phyloP scores from a whole-genome alignment of 2,113 vertebrate genomes.

The Melanotaenia duboulayi region DNA sequence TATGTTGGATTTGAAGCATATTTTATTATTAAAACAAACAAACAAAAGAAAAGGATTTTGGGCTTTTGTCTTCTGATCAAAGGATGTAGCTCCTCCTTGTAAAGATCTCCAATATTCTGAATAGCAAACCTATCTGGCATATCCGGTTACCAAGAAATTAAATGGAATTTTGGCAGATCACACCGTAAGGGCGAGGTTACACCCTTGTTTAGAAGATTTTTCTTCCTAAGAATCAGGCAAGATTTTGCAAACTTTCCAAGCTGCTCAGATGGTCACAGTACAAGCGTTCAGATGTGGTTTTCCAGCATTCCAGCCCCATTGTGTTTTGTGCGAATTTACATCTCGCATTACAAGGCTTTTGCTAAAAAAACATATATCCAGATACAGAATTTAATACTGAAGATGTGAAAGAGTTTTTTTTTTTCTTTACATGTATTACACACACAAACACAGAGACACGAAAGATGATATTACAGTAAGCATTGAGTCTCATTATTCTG shows the following conservation, averaged over 20 bases:
- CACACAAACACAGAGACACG: neutral
- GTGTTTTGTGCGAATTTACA: neutral
- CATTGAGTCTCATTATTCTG: slow-evolving; percentile 18
- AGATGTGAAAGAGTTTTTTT: neutral
- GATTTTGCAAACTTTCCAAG: slow-evolving; percentile 2
- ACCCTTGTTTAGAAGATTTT: neutral
- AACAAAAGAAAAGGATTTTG: neutral
- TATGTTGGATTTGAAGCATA: neutral
- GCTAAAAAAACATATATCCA: neutral
- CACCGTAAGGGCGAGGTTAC: neutral
- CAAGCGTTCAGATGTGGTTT: slow-evolving; percentile 12
- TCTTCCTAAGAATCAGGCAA: neutral
- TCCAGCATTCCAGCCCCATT: neutral
- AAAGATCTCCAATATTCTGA: neutral
- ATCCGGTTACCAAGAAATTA: neutral
- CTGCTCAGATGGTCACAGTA: neutral
- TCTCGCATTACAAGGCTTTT: neutral
- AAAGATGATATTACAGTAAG: neutral
- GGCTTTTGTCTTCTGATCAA: neutral
- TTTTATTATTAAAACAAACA: neutral
- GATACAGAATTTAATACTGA: neutral
- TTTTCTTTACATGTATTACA: neutral
- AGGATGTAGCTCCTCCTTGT: neutral
- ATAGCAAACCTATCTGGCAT: neutral
- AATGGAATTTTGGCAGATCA: neutral